These are phyloP conservation scores for Neosilurus mollespiculum DNA, from an alignment of 2,797 vertebrate genomes.

Conservation along the genomic window DNA sequence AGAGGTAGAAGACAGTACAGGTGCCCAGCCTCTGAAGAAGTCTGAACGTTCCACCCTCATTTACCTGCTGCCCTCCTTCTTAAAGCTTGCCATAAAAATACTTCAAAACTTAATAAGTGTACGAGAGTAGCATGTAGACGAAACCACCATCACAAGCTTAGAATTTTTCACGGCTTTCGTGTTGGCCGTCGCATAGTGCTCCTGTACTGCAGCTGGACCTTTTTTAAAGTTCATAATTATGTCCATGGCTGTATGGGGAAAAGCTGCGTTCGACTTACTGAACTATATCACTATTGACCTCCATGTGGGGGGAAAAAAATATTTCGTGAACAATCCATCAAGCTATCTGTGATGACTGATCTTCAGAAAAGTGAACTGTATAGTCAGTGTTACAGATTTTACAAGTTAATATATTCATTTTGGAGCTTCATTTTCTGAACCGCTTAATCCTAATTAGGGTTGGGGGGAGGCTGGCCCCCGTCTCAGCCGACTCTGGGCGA, in stretches of 20 bases:
- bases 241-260: background rate
- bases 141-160: background rate
- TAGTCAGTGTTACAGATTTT: background rate
- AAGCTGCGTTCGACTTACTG: background rate
- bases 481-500: no score
- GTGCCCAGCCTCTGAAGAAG: background rate
- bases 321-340: background rate
- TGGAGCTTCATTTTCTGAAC: no score
- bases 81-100: background rate
- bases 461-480: no score
- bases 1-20: background rate
- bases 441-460: no score
- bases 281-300: background rate
- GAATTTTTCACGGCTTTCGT: background rate
- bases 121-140: background rate
- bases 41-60: background rate
- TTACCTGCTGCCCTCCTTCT: background rate
- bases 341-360: background rate
- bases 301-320: background rate
- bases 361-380: no score
- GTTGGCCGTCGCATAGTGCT: background rate
- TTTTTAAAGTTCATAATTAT: constrained; percentile 2
- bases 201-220: background rate
- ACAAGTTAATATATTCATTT: no score
- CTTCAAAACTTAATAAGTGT: background rate